Percentiles rank a stretch among this genome's conserved stretches.
These are phyloP conservation scores for Karalla daura DNA, from an alignment of 2,797 vertebrate genomes.

Conservation along the genomic window DNA sequence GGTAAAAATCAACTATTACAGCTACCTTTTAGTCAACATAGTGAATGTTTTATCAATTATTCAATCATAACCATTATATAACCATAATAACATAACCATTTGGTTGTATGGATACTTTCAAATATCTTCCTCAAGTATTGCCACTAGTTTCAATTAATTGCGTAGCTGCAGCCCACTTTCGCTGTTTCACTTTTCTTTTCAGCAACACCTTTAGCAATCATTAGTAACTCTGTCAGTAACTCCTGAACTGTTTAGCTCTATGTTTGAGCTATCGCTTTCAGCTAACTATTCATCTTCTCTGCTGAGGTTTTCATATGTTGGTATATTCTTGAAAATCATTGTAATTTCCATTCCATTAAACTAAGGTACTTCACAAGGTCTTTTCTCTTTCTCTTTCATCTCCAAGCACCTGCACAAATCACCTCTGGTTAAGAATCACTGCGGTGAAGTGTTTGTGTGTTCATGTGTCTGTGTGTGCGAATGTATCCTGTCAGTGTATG, in stretches of 20 bases:
- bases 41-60: no score
- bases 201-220: background rate
- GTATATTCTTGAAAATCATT: background rate
- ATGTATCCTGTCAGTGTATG: conserved; percentile 12
- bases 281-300: background rate
- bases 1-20: no score
- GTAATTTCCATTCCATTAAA: background rate
- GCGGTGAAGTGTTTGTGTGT: background rate
- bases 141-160: no score
- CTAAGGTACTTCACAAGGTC: background rate
- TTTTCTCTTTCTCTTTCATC: no score
- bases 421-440: background rate
- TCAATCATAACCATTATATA: no score
- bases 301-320: background rate
- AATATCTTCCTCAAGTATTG: no score
- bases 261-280: background rate
- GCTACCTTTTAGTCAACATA: no score
- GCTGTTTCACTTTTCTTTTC: background rate
- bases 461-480: background rate
- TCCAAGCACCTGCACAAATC: no score
- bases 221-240: background rate
- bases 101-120: no score
- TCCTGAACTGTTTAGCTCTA: background rate
- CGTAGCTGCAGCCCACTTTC: no score
- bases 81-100: no score